Evolutionary conservation across 2,888 invertebrate genomes (phyloP), one percentile per base, ranked within the genome.

Genomic region (Ligdia adustata): DNA sequence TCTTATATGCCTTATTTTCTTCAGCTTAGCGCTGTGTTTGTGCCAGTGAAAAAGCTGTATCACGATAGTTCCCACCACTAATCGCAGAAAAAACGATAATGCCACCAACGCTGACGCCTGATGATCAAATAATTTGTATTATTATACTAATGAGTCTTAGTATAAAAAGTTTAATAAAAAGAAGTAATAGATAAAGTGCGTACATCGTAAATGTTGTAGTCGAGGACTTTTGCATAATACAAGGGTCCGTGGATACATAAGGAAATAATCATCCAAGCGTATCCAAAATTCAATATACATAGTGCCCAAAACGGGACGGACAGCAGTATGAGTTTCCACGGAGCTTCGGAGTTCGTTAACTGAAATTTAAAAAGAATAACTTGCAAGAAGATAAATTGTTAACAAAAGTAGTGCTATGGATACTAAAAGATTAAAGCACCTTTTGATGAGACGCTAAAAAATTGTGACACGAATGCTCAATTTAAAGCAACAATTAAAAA

Each of bases 251-350:
- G 78, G 29, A 82, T 68, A 37, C 87, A 82, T 7, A 90, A 15
- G 0, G 88, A 67, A 41, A 82, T 81, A 11, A 89, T 86, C 72
- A 88, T 84, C 89, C 89, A 90, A n/a, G 86, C 68, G 44, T 89
- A 90, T 24, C 89, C 89, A 58, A 85, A 89, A 54, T 89, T 88
- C 20, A 90, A 64, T 27, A 75, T 71, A 37, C 88, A 87, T 2
- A 90, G 61, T 5, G 84, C 72, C 89, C 89, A 90, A 62, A 89
- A 84, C 0, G 87, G 70, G 1, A 70, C 61, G 1, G 88, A 90
- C 57, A 66, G 78, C 7, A 90, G 41, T 44, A 90, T 89, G 3
- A 72, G 44, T 29, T 60, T 70, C 89, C 89, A 89, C 0, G 89
- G 89, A 3, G 85, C 71, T 57, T 79, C 75, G 3, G 75, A 65